These are phyloP conservation scores for Drosophila arizonae DNA, from an alignment of 1,140 invertebrate species.

Conservation along the genomic window DNA sequence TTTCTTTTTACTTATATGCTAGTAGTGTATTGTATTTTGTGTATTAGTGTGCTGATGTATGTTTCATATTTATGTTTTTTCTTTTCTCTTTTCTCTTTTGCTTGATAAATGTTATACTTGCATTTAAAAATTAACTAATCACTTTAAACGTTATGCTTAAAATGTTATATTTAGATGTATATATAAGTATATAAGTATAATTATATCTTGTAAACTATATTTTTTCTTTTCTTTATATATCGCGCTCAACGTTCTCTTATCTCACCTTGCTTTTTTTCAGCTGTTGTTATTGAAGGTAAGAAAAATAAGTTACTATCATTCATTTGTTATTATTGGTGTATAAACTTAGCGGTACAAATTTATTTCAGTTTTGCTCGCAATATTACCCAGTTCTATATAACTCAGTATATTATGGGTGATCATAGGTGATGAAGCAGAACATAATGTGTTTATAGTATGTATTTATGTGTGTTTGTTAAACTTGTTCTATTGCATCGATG, in stretches of 20 bases:
- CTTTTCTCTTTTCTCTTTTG: slow-evolving; percentile 42
- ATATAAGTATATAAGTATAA: slow-evolving; percentile 62
- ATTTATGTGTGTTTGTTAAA: slow-evolving; percentile 38
- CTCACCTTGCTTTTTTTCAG: slow-evolving; percentile 10
- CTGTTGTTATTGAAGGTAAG: slow-evolving; percentile 42
- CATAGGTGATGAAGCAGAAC: slow-evolving; percentile 70
- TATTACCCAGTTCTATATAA: slow-evolving; percentile 66
- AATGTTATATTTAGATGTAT: slow-evolving; percentile 69
- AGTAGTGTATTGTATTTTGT: slow-evolving; percentile 36
- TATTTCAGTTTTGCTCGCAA: slow-evolving; percentile 39
- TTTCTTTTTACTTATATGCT: slow-evolving; percentile 56
- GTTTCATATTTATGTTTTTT: slow-evolving; percentile 20
- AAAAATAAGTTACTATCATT: slow-evolving; percentile 77
- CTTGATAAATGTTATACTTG: slow-evolving; percentile 61
- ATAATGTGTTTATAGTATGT: slow-evolving; percentile 60
- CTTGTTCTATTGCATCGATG: slow-evolving; percentile 83
- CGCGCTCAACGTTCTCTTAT: slow-evolving; percentile 31
- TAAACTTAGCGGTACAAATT: slow-evolving; percentile 65
- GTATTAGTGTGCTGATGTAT: slow-evolving; percentile 37
- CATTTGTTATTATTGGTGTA: slow-evolving; percentile 63
- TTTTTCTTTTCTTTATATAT: slow-evolving; percentile 30
- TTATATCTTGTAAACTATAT: slow-evolving; percentile 71
- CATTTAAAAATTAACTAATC: slow-evolving; percentile 76
- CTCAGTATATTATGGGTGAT: slow-evolving; percentile 57
- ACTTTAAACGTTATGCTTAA: slow-evolving; percentile 61